Conservation (phyloP, 2,888 invertebrate species). For the Diachrysia chrysitis region DNA sequence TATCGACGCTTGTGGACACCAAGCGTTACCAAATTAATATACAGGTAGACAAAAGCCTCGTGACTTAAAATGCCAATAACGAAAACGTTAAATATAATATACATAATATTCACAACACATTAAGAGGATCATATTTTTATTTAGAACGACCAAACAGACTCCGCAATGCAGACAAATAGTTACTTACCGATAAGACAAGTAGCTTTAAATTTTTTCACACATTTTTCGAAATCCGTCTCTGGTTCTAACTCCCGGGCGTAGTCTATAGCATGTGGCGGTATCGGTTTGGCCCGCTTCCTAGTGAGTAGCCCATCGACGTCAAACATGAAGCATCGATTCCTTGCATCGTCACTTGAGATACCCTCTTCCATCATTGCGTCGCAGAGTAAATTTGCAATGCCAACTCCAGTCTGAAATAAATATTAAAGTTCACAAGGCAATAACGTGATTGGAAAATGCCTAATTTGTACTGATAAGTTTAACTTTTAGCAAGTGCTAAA, state of each 20-base stretch:
- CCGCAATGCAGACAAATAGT: background rate
- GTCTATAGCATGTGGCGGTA: slow-evolving; percentile 90
- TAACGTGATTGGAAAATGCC: background rate
- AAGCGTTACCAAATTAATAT: background rate
- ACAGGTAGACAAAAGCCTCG: too few species aligned
- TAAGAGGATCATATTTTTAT: background rate
- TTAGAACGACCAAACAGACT: too few species aligned
- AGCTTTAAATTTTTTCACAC: slow-evolving; percentile 94
- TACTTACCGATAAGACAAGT: slow-evolving; percentile 93
- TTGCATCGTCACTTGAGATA: slow-evolving; percentile 90
- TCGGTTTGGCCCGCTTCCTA: slow-evolving; percentile 86
- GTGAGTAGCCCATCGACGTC: slow-evolving; percentile 96
- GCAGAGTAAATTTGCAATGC: slow-evolving; percentile 95
- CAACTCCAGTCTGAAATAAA: slow-evolving; percentile 92
- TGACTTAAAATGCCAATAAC: too few species aligned
- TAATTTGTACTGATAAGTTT: too few species aligned
- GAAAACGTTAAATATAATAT: too few species aligned
- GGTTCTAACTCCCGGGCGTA: slow-evolving; percentile 93
- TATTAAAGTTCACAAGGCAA: background rate
- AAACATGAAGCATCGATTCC: slow-evolving; percentile 95
- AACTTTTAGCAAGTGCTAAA: too few species aligned
- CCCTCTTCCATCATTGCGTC: slow-evolving; percentile 94
- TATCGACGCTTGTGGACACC: background rate
- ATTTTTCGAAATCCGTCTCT: slow-evolving; percentile 92
- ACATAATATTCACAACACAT: too few species aligned